These are phyloP conservation scores for Scrobipalpa costella DNA, from an alignment of 2,888 invertebrate species.

Conservation along the genomic window DNA sequence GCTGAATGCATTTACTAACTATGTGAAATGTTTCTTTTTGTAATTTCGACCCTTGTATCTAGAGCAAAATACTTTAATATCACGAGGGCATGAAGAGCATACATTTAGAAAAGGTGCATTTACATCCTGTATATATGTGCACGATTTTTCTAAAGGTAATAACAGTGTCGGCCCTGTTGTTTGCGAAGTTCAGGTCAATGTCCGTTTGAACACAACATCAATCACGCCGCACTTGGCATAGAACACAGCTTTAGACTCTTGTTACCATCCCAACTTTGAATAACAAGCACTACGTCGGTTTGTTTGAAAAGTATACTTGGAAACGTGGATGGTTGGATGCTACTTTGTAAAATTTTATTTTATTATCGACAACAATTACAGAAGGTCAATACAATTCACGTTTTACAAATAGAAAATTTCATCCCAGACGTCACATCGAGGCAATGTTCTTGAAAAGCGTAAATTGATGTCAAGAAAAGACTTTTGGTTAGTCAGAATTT, in stretches of 20 bases:
- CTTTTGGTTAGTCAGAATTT: too few relatives aligned
- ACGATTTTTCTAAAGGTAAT: conserved; percentile 14
- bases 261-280: neutral
- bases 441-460: too few relatives aligned
- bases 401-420: too few relatives aligned
- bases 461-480: neutral
- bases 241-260: neutral
- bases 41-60: too few relatives aligned
- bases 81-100: neutral
- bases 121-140: neutral
- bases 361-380: too few relatives aligned
- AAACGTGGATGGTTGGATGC: neutral
- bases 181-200: conserved; percentile 10
- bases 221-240: conserved; percentile 13
- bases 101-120: neutral
- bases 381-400: too few relatives aligned
- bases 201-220: conserved; percentile 5
- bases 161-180: neutral
- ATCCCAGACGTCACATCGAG: too few relatives aligned
- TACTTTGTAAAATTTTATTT: neutral
- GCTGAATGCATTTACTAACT: too few relatives aligned
- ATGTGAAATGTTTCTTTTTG: too few relatives aligned
- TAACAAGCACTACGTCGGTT: neutral
- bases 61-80: too few relatives aligned
- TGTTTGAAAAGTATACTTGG: neutral